Conservation (phyloP, 2,888 invertebrate genomes). For the Ennomos quercinarius region DNA sequence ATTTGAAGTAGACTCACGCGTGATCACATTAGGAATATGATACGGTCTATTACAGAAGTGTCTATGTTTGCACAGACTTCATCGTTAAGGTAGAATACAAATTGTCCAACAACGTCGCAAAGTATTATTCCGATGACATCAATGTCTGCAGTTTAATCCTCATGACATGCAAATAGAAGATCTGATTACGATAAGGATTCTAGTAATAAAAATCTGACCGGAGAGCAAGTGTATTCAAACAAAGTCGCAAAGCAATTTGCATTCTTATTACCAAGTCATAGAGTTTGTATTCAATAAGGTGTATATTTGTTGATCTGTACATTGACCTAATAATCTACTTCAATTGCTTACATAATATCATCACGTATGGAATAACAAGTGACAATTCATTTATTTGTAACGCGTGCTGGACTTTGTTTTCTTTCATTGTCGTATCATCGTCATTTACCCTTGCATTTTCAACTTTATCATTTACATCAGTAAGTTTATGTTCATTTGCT, state of each 20-base stretch:
- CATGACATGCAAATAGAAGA: conserved; percentile 32
- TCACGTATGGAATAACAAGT: conserved; percentile 59
- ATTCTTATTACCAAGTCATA: conserved; percentile 16
- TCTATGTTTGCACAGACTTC: conserved; percentile 18
- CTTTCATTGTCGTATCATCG: conserved; percentile 52
- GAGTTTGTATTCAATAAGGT: conserved; percentile 7
- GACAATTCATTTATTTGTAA: conserved; percentile 57
- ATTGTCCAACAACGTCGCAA: conserved; percentile 26
- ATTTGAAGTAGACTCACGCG: conserved; percentile 1
- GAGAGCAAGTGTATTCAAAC: conserved; percentile 15
- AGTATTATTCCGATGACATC: conserved; percentile 29
- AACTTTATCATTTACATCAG: conserved; percentile 25
- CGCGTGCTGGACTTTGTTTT: conserved; percentile 55
- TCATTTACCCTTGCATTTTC: conserved; percentile 18
- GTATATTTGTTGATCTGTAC: conserved; percentile 42
- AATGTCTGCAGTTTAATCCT: conserved; percentile 21
- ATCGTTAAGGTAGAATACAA: conserved; percentile 27
- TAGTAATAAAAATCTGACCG: conserved; percentile 29
- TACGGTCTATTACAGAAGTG: conserved; percentile 20
- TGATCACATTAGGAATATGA: conserved; percentile 19
- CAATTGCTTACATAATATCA: conserved; percentile 61
- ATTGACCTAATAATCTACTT: conserved; percentile 75
- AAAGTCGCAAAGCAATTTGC: conserved; percentile 18
- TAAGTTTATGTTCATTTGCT: conserved; percentile 28
- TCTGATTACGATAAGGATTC: conserved; percentile 30